Conservation (phyloP, 1,140 invertebrate genomes). For the Hyposmocoma kahamanoa region DNA sequence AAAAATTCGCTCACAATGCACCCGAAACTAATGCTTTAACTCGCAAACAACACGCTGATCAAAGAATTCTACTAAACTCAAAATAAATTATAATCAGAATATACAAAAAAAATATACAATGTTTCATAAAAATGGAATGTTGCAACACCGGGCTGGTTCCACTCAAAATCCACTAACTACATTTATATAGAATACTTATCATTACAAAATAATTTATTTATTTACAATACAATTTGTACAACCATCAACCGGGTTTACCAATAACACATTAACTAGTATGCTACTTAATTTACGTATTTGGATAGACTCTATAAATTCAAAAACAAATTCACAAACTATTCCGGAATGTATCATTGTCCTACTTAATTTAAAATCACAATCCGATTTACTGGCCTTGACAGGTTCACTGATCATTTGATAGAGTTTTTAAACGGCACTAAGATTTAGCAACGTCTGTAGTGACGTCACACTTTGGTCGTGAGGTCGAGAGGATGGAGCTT, state of each 20-base stretch:
- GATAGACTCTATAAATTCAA: slow-evolving; percentile 65
- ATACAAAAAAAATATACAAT: slow-evolving; percentile 43
- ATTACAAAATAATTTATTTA: slow-evolving; percentile 63
- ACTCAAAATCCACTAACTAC: slow-evolving; percentile 48
- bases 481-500: slow-evolving; percentile 78
- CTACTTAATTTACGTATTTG: slow-evolving; percentile 70
- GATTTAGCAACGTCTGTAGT: slow-evolving; percentile 10
- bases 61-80: slow-evolving; percentile 56
- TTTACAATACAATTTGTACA: slow-evolving; percentile 67
- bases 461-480: slow-evolving; percentile 75
- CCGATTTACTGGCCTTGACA: slow-evolving; percentile 61
- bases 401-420: slow-evolving; percentile 34
- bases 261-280: slow-evolving; percentile 39
- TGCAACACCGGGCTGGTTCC: slow-evolving; percentile 35
- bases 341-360: slow-evolving; percentile 30
- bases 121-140: slow-evolving; percentile 32
- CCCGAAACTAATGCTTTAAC: slow-evolving; percentile 45
- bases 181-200: slow-evolving; percentile 38
- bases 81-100: slow-evolving; percentile 55
- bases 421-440: slow-evolving; percentile 22
- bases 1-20: slow-evolving; percentile 32
- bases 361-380: slow-evolving; percentile 58
- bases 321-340: slow-evolving; percentile 57
- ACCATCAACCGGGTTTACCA: slow-evolving; percentile 52
- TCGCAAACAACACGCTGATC: slow-evolving; percentile 47